These are phyloP conservation scores for Petaurus breviceps DNA, from an alignment of 2,113 vertebrate genomes.

Conservation along the genomic window DNA sequence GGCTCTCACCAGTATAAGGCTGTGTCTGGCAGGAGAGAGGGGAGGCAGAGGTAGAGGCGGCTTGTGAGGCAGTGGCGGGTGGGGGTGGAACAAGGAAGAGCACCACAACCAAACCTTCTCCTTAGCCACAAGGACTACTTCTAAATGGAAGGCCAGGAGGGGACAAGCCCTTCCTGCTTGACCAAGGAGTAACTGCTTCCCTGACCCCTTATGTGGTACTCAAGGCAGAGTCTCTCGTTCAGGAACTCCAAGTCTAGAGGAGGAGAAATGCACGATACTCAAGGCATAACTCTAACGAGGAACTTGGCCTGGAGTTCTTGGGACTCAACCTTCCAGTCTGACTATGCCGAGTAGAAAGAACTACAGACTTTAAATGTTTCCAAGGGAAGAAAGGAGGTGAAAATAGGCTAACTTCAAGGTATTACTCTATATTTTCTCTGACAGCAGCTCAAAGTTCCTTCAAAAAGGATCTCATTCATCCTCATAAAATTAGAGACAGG, in stretches of 20 bases:
- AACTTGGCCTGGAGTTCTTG: background rate
- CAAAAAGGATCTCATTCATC: constrained; percentile 43
- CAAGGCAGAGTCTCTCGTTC: background rate
- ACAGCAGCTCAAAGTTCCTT: constrained; percentile 41
- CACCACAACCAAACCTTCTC: constrained; percentile 18
- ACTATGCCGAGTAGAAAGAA: background rate
- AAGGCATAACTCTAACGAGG: background rate
- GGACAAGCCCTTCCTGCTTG: background rate
- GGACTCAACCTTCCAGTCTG: background rate
- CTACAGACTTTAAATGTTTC: background rate
- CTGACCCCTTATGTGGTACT: background rate
- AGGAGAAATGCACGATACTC: background rate
- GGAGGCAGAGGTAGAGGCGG: constrained; percentile 9
- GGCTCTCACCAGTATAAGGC: constrained; percentile 78
- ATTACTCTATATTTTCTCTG: constrained; percentile 53
- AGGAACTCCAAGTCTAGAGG: background rate
- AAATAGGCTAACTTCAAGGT: constrained; percentile 22
- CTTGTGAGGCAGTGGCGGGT: background rate
- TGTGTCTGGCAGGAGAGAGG: constrained; percentile 80
- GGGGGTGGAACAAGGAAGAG: constrained; percentile 12
- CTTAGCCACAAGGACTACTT: background rate
- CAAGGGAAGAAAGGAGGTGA: constrained; percentile 22
- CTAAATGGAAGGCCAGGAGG: background rate
- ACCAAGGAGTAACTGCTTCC: constrained; percentile 18
- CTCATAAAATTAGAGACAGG: background rate